Percentiles rank a stretch among this genome's conserved stretches.
These are phyloP conservation scores for Scaptomyza montana DNA, from an alignment of 1,140 invertebrate species.

Conservation along the genomic window DNA sequence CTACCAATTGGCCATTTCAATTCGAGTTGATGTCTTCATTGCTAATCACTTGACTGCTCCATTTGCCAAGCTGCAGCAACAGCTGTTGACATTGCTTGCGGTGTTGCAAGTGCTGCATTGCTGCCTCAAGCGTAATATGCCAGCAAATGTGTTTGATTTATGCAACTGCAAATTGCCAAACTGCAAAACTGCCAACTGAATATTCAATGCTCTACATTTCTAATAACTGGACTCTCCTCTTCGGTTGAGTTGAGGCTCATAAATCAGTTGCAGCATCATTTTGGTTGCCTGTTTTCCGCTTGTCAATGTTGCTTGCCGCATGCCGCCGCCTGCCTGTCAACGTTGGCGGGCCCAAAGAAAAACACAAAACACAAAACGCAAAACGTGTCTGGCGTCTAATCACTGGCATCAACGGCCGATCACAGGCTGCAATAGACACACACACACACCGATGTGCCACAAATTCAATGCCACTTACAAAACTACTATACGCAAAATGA, in stretches of 20 bases:
- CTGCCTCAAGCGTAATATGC: conserved; percentile 3
- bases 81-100: conserved; percentile 16
- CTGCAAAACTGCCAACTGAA: conserved; percentile 32
- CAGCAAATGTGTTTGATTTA: conserved; percentile 75
- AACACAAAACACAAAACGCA: conserved; percentile 36
- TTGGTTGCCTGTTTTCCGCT: conserved; percentile 24
- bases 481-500: conserved; percentile 24
- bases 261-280: conserved; percentile 47
- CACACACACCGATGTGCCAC: not conserved
- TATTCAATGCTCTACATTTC: conserved; percentile 42
- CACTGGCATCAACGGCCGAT: conserved; percentile 60
- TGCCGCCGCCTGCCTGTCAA: conserved; percentile 50
- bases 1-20: conserved; percentile 42
- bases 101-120: conserved; percentile 3
- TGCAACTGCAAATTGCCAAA: conserved; percentile 72
- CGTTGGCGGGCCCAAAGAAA: conserved; percentile 59
- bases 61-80: conserved; percentile 42
- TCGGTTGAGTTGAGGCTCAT: conserved; percentile 31
- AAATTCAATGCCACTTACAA: conserved; percentile 21
- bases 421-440: conserved; percentile 34
- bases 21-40: conserved; percentile 53
- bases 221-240: conserved; percentile 65
- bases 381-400: conserved; percentile 72
- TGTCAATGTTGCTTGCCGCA: conserved; percentile 1
- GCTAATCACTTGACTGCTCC: conserved; percentile 70